A percentile compares a stretch with the other conserved stretches of the same genome.
Conservation (phyloP, 2,113 vertebrate genomes). For the Ptilorrhoa leucosticta region DNA sequence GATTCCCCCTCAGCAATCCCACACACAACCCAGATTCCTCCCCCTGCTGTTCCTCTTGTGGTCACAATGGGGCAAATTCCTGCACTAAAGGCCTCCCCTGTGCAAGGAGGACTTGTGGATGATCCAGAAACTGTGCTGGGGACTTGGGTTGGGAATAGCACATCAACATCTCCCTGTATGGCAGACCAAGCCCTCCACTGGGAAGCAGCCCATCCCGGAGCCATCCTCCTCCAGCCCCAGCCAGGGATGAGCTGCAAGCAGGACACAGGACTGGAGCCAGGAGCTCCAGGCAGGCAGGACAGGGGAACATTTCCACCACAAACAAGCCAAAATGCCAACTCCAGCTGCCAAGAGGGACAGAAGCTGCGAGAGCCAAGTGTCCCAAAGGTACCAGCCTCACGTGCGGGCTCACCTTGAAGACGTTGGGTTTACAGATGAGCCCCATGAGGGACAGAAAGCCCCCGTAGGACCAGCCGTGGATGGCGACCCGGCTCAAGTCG, state of each 20-base stretch:
- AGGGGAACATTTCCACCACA: not conserved
- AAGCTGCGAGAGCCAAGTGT: too few species aligned
- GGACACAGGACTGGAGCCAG: not conserved
- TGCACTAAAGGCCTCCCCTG: not conserved
- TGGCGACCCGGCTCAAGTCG: constrained; percentile 91
- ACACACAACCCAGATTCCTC: not conserved
- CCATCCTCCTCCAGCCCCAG: not conserved
- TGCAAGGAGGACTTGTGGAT: not conserved
- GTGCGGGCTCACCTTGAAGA: constrained; percentile 86
- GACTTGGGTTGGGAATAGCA: not conserved
- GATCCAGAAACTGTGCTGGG: not conserved
- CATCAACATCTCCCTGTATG: not conserved
- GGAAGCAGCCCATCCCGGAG: not conserved
- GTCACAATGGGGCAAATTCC: not conserved
- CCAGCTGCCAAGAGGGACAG: not conserved
- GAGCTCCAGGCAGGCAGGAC: not conserved
- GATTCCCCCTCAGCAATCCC: not conserved
- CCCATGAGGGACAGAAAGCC: constrained; percentile 98
- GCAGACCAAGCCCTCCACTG: not conserved
- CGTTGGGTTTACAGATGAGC: constrained; percentile 88
- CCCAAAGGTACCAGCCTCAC: not conserved
- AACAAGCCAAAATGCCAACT: not conserved
- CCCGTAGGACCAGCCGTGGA: constrained; percentile 96
- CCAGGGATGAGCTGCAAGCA: not conserved
- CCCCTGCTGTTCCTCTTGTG: not conserved